Evolutionary conservation across 23 tunicate species (phyloP).

Genomic region (Corella eumyota): DNA sequence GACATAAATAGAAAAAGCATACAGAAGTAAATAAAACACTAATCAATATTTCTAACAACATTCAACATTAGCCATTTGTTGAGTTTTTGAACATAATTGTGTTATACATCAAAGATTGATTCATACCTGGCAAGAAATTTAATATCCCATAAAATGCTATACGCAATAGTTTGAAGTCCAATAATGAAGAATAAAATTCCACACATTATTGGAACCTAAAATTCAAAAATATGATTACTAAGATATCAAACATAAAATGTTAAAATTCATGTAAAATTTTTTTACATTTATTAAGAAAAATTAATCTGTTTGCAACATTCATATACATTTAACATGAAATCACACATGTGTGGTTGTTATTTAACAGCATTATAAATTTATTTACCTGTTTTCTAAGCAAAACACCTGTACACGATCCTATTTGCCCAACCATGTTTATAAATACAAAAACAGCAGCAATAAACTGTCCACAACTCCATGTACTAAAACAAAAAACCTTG

Average conservation of each 20-base stretch:
- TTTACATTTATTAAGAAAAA: too few species aligned
- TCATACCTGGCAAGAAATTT: constrained; percentile 91
- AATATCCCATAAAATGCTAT: constrained; percentile 94
- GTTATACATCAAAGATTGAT: background rate
- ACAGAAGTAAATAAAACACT: too few species aligned
- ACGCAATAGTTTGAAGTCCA: constrained; percentile 93
- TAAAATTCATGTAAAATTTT: background rate
- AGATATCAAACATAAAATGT: background rate
- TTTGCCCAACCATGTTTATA: constrained; percentile 88
- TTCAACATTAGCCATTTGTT: too few species aligned
- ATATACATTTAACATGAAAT: too few species aligned
- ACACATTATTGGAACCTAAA: constrained; percentile 87
- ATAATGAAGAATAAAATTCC: constrained; percentile 86
- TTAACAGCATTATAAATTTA: too few species aligned
- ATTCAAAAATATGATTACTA: too few species aligned
- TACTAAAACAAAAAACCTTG: constrained; percentile 25
- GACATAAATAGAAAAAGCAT: too few species aligned
- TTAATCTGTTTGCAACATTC: too few species aligned
- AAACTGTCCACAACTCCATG: constrained; percentile 95
- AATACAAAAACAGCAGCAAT: constrained; percentile 85
- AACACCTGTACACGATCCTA: constrained; percentile 91
- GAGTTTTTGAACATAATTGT: too few species aligned
- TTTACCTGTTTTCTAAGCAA: constrained; percentile 74
- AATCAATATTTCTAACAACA: too few species aligned
- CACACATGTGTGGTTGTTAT: too few species aligned